Evolutionary conservation across 2,113 vertebrate species (phyloP).

Genomic region (Tetraodon nigroviridis): DNA sequence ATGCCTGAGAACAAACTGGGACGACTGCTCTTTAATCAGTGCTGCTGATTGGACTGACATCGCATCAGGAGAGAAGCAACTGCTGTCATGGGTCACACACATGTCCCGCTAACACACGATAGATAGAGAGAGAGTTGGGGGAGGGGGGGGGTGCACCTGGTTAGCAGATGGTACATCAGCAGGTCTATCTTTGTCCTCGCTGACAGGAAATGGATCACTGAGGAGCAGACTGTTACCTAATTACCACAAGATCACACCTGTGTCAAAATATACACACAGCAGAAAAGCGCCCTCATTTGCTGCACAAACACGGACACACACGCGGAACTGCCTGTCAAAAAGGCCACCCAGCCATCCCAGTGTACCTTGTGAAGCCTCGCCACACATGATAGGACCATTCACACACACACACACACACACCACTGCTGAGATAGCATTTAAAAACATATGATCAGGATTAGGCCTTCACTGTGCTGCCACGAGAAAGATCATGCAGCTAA

Average conservation of each 20-base stretch:
- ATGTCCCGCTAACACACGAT: conserved; percentile 20
- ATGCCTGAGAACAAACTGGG: conserved; percentile 15
- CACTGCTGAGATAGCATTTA: background rate
- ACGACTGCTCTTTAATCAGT: conserved; percentile 13
- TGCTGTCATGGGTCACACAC: conserved; percentile 2
- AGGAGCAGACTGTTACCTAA: conserved; percentile 57
- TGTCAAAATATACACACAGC: conserved; percentile 1
- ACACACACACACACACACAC: background rate
- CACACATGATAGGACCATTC: conserved; percentile 25
- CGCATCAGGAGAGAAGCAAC: background rate
- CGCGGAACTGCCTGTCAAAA: conserved; percentile 38
- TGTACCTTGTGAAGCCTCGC: conserved; percentile 12
- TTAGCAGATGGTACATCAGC: conserved; percentile 68
- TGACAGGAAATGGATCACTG: conserved; percentile 65
- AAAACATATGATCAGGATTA: too few relatives aligned
- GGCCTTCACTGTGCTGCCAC: too few relatives aligned
- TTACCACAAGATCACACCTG: conserved; percentile 35
- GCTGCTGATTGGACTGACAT: conserved; percentile 21
- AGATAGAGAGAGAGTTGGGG: conserved; percentile 1
- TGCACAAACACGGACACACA: conserved; percentile 5
- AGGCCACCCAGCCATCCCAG: conserved; percentile 28
- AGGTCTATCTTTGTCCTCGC: conserved; percentile 57
- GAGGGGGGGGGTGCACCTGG: conserved; percentile 41
- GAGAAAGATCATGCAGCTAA: too few relatives aligned
- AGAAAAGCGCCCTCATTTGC: background rate